Evolutionary conservation across 2,797 vertebrate species (phyloP).

Genomic region (Taeniopygia guttata): DNA sequence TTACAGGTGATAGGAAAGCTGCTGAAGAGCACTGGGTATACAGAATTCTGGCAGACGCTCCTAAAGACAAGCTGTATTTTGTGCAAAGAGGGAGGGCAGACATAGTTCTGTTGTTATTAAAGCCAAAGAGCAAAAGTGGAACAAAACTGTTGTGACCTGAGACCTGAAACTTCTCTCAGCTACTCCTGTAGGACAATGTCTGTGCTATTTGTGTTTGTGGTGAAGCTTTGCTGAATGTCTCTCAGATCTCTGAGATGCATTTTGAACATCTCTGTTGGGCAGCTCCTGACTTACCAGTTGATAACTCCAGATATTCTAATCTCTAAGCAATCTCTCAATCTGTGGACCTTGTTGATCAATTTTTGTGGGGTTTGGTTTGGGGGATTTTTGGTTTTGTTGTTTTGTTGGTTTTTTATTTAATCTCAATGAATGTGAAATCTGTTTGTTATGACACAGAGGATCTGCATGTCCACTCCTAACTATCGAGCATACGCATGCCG

Average conservation of each 20-base stretch:
- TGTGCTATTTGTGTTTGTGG: not conserved
- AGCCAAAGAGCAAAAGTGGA: not conserved
- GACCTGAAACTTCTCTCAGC: not conserved
- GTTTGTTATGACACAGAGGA: not conserved
- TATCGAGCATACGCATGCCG: not conserved
- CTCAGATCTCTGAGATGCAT: not conserved
- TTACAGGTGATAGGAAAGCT: not conserved
- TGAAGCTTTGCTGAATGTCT: not conserved
- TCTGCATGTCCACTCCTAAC: conserved; percentile 43
- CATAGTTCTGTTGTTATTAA: not conserved
- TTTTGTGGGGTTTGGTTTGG: not conserved
- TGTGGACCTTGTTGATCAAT: not conserved
- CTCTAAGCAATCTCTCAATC: not conserved
- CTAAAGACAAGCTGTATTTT: not conserved
- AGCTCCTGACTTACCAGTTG: not conserved
- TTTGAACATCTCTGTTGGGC: not conserved
- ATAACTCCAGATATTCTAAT: not conserved
- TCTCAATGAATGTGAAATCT: not conserved
- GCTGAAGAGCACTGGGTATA: not conserved
- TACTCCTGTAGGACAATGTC: rapidly evolving
- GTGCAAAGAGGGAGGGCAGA: not conserved
- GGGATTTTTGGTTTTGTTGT: not conserved
- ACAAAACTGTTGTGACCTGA: not conserved
- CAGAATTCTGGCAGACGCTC: not conserved
- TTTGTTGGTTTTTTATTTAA: not conserved